Percentiles rank a stretch among this genome's conserved stretches.
Conservation (phyloP, 2,888 invertebrate genomes). For the Ormia ochracea region DNA sequence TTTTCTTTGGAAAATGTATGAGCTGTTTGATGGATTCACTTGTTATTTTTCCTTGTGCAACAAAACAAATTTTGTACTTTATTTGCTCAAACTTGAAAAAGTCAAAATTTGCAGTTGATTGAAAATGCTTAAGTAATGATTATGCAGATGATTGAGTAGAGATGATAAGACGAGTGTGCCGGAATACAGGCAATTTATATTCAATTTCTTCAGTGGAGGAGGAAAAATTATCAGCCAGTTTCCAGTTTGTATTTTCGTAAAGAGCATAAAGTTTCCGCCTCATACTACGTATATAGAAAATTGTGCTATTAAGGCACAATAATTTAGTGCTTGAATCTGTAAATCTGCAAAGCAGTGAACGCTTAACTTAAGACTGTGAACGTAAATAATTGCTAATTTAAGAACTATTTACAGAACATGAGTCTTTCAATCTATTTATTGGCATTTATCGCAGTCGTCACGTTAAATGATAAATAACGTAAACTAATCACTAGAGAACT, state of each 20-base stretch:
- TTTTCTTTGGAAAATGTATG: constrained; percentile 29
- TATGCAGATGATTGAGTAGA: constrained; percentile 2
- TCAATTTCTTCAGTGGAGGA: constrained; percentile 10
- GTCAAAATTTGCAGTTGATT: constrained; percentile 6
- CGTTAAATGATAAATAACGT: too few relatives aligned
- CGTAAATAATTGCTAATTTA: too few relatives aligned
- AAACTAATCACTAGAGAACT: too few relatives aligned
- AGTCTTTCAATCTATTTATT: too few relatives aligned
- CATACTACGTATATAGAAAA: too few relatives aligned
- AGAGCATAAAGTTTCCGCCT: too few relatives aligned
- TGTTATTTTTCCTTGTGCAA: neutral
- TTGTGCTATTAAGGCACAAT: too few relatives aligned
- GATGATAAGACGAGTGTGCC: constrained; percentile 1
- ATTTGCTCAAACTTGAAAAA: constrained; percentile 1
- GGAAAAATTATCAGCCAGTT: neutral
- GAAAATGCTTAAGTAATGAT: constrained; percentile 13
- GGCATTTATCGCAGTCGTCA: too few relatives aligned
- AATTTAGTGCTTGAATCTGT: too few relatives aligned
- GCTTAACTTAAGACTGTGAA: too few relatives aligned
- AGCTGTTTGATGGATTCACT: neutral
- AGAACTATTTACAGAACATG: too few relatives aligned
- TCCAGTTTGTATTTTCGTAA: neutral
- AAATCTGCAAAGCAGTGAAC: too few relatives aligned
- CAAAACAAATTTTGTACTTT: constrained; percentile 13
- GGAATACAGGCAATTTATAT: constrained; percentile 15